phyloP scores from a whole-genome alignment of 2,797 vertebrate genomes.

The Spinibarbus caldwelli region DNA sequence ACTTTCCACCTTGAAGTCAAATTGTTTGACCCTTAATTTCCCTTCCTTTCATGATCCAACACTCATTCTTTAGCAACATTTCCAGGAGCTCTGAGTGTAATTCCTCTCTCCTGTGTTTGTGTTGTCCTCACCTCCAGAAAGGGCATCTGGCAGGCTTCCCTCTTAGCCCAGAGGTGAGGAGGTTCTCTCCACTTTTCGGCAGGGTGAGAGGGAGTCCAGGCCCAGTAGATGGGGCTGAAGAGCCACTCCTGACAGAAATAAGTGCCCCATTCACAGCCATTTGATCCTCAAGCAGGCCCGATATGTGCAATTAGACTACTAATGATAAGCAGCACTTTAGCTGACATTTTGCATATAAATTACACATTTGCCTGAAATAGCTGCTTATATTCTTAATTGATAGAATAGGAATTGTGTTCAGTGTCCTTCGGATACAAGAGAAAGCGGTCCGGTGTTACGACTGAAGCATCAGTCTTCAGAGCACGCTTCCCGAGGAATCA shows the following conservation, averaged over 20 bases:
- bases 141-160: not conserved
- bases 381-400: conserved; percentile 66
- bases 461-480: conserved; percentile 31
- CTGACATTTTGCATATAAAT: conserved; percentile 69
- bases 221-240: conserved; percentile 69
- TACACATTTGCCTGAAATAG: conserved; percentile 63
- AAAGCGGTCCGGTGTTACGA: not conserved
- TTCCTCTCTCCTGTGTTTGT: conserved; percentile 9
- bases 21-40: conserved; percentile 8
- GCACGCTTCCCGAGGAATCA: conserved; percentile 47
- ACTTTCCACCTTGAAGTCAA: not conserved
- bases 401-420: conserved; percentile 61
- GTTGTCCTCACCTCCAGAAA: conserved; percentile 34
- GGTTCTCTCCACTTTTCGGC: conserved; percentile 19
- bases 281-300: conserved; percentile 58
- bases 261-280: conserved; percentile 53
- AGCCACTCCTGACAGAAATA: conserved; percentile 48
- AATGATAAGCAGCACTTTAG: conserved; percentile 66
- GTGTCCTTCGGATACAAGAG: conserved; percentile 51
- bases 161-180: conserved; percentile 35
- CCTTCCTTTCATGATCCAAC: conserved; percentile 19
- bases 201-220: conserved; percentile 28
- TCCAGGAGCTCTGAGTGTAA: conserved; percentile 1
- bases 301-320: conserved; percentile 67
- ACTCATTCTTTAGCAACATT: not conserved